Evolutionary conservation across 2,113 vertebrate genomes (phyloP), one percentile per base, ranked within the genome.

Genomic region (Ophiodon elongatus): DNA sequence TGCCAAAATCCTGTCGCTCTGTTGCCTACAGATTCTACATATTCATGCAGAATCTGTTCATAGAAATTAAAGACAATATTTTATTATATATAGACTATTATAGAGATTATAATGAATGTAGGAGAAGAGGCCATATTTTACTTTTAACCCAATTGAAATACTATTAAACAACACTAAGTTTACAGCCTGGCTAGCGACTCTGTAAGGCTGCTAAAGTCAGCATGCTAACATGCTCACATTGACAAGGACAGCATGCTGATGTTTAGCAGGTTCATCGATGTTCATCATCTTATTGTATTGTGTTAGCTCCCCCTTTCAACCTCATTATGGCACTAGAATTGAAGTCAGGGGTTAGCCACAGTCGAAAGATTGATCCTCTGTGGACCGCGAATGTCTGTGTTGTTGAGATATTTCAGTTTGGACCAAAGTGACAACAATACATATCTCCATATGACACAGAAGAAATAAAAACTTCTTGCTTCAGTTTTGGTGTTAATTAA

Each of bases 351-450:
- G 50, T 21, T 1, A 52, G 19, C 19, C 23, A 23, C 45, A 19
- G 45, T 50, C 4, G 10, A 14, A 35, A 21, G 27, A 33, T 8
- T 37, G 3, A 71, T 52, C 21, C 10, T 54, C 33, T 37, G 67
- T 11, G 21, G 19, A 70, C 45, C 29, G 8, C 8, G 29, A 70
- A 33, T 31, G 41, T 6, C 8, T 25, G 63, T 15, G 23, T 37
- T 35, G 43, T 70, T 71, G 33, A 35, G 23, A 71, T 56, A 37
- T 71, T 54, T 56, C 68, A 71, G 13, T 47, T 47, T 19, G 45
- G 5, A 47, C 45, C 45, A 47, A 47, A 47, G 45, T 19, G 45
- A 15, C 6, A 59, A 57, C 13, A 11, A 50, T 29, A 31, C 66
- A 6, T 31, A 47, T 23, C 17, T 4, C 14, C n/a, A 57, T 27